Evolutionary conservation across 2,797 vertebrate genomes (phyloP).

Genomic region (Adelosebastes latens): DNA sequence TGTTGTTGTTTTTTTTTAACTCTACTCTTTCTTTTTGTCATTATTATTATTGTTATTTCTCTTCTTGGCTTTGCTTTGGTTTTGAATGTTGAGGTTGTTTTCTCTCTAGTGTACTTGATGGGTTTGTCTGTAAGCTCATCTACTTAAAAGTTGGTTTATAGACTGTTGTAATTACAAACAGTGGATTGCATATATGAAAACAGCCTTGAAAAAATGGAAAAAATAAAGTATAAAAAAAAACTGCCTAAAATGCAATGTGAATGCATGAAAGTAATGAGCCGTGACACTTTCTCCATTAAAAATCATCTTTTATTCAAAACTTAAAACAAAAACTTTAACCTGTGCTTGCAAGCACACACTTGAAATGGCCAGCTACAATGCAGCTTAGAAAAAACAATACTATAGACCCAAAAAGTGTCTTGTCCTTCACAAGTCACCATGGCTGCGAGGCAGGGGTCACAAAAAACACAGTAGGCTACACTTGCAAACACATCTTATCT

Average conservation of each 20-base stretch:
- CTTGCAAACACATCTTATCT: too few species aligned
- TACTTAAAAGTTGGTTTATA: too few species aligned
- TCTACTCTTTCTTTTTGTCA: too few species aligned
- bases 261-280: conserved; percentile 42
- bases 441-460: conserved; percentile 54
- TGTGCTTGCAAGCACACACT: conserved; percentile 16
- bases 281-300: conserved; percentile 13
- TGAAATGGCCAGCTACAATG: neutral
- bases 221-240: neutral
- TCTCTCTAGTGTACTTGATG: too few species aligned
- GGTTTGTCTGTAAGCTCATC: too few species aligned
- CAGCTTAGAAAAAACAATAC: neutral
- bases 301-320: conserved; percentile 62
- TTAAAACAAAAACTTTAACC: conserved; percentile 9
- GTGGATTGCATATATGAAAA: too few species aligned
- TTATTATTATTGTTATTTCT: too few species aligned
- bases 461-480: conserved; percentile 1
- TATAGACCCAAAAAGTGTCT: neutral
- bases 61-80: too few species aligned
- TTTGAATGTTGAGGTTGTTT: too few species aligned
- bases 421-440: conserved; percentile 56
- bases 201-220: too few species aligned
- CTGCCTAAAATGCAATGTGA: conserved; percentile 25
- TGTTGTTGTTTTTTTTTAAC: too few species aligned
- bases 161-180: too few species aligned